Base-by-base conservation (phyloP, 2,113 vertebrate genomes). In the Neofelis nebulosa region DNA sequence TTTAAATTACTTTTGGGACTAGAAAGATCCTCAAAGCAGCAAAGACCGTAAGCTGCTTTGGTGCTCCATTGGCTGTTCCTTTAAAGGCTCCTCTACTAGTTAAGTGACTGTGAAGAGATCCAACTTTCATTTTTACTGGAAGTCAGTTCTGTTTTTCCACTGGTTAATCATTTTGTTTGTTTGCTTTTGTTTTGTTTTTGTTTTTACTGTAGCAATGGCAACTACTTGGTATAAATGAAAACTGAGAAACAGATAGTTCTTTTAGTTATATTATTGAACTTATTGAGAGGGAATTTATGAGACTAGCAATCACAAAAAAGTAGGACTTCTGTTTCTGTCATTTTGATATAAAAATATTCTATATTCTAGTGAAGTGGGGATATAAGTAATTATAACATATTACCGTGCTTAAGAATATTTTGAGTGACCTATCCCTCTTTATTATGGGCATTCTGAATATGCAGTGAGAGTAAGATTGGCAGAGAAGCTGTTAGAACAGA, bases 1-100 rank as follows among this genome's bases (percentile, higher is more conserved):
- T 93, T 96, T 93, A 89, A 97, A 98, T 96, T 97, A 87, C 94
- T 93, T 95, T 71, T 27, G 97, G 94, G 92, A 91, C 85, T 96
- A 69, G 65, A 94, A 93, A 57, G 16, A 84, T 41, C 76, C 86
- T 94, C 74, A 94, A 81, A 93, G 65, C 48, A 76, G 92, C 31
- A 78, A 93, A 95, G 50, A 48, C 21, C 87, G 94, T 66, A 88
- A 94, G n/a, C 91, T 95, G 66, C 65, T 87, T 86, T 94, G 52
- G 29, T 45, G 10, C 69, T 91, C 55, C 57, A 27, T 31, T 85
- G 89, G 23, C n/a, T 91, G n/a, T 45, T 93, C 66, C 33, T 94
- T 95, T 95, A 69, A 92, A 92, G 65, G 18, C 50, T 38, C 23
- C 4, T 82, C 12, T 65, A 19, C 14, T 18, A 80, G 48, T 55